Evolutionary conservation across 2,797 vertebrate species (phyloP).

Genomic region (Sylvilagus floridanus): DNA sequence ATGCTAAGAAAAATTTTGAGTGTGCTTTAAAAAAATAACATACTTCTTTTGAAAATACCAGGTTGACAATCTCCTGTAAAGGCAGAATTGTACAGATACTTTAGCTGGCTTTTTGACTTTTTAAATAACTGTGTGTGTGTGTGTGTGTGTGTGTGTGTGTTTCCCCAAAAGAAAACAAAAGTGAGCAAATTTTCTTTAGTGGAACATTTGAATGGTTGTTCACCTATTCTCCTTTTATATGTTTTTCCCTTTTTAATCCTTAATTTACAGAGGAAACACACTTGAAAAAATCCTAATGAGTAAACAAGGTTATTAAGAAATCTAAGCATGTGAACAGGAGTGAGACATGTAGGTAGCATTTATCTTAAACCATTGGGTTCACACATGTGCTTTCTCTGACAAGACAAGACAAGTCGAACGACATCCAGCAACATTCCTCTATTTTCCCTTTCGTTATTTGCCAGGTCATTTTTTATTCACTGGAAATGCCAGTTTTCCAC

Average conservation of each 20-base stretch:
- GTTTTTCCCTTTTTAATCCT: conserved; percentile 48
- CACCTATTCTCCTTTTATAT: background rate
- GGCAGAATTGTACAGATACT: conserved; percentile 61
- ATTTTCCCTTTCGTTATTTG: conserved; percentile 35
- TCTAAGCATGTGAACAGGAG: conserved; percentile 36
- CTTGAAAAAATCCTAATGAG: background rate
- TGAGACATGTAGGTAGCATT: conserved; percentile 57
- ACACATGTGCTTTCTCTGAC: conserved; percentile 63
- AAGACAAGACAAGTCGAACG: conserved; percentile 63
- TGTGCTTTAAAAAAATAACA: conserved; percentile 71
- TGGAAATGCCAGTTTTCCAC: conserved; percentile 76
- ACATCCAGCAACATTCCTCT: conserved; percentile 44
- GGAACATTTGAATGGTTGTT: conserved; percentile 72
- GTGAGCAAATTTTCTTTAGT: conserved; percentile 64
- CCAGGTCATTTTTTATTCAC: conserved; percentile 74
- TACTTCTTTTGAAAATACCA: conserved; percentile 79
- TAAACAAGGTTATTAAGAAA: conserved; percentile 38
- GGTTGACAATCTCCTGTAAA: conserved; percentile 66
- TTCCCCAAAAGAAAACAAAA: conserved; percentile 73
- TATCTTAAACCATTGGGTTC: conserved; percentile 51
- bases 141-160: conserved; percentile 57
- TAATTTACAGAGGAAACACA: conserved; percentile 41
- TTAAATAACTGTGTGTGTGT: conserved; percentile 57
- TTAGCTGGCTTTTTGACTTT: conserved; percentile 74
- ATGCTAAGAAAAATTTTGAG: conserved; percentile 37